A percentile compares a stretch with the other conserved stretches of the same genome.
phyloP scores from a whole-genome alignment of 2,797 vertebrate species.

The Gila robusta region DNA sequence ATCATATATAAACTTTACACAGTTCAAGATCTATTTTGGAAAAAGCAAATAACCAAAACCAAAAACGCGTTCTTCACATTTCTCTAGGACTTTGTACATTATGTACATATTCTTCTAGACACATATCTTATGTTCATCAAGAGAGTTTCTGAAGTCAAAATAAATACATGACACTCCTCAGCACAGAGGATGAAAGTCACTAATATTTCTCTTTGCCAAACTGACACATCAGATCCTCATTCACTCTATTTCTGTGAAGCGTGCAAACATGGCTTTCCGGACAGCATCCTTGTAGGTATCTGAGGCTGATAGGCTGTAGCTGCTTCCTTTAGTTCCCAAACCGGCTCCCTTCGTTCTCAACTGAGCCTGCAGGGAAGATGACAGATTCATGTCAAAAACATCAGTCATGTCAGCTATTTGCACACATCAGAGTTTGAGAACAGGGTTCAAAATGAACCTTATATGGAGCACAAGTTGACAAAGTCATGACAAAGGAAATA shows the following conservation, averaged over 20 bases:
- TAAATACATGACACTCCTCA: constrained; percentile 18
- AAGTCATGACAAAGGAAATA: not conserved
- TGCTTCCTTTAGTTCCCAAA: constrained; percentile 94
- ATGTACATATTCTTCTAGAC: constrained; percentile 66
- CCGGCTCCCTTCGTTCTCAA: constrained; percentile 94
- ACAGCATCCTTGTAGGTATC: constrained; percentile 98
- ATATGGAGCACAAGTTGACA: not conserved
- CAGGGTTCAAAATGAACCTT: not conserved
- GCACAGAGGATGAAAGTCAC: not conserved
- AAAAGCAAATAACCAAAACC: constrained; percentile 55
- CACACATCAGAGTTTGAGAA: not conserved
- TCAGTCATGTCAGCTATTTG: not conserved
- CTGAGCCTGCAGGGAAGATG: constrained; percentile 83
- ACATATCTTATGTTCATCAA: not conserved
- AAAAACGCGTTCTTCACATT: constrained; percentile 54
- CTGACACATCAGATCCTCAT: not conserved
- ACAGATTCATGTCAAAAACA: constrained; percentile 17
- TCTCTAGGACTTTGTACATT: constrained; percentile 69
- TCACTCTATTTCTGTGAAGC: constrained; percentile 97
- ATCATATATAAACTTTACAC: constrained; percentile 77
- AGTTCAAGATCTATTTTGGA: constrained; percentile 64
- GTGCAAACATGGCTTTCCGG: constrained; percentile 98
- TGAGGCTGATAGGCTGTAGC: constrained; percentile 90
- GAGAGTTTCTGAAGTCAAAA: not conserved
- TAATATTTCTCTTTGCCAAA: not conserved